Evolutionary conservation across 1,140 invertebrate genomes (phyloP).

Genomic region (Hydropsyche tenuis): DNA sequence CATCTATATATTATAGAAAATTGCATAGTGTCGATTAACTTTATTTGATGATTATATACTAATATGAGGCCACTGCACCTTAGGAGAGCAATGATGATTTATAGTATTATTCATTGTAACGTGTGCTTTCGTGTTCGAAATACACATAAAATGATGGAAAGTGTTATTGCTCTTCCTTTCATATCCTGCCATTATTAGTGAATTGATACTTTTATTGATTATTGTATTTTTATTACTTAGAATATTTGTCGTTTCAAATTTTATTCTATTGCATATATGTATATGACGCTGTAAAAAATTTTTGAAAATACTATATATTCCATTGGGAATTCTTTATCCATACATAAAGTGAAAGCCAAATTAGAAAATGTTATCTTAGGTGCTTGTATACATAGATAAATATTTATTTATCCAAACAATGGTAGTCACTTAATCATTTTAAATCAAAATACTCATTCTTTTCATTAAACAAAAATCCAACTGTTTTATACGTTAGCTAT

Average conservation of each 20-base stretch:
- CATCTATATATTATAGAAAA: constrained; percentile 18
- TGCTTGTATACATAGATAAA: too few relatives aligned
- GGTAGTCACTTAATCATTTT: too few relatives aligned
- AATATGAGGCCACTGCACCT: constrained; percentile 19
- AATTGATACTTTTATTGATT: constrained; percentile 23
- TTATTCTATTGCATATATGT: not conserved
- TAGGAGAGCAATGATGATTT: constrained; percentile 17
- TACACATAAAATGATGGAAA: not conserved
- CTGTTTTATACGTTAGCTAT: too few relatives aligned
- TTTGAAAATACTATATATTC: too few relatives aligned
- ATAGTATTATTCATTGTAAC: not conserved
- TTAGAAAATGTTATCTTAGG: too few relatives aligned
- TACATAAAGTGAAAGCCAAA: too few relatives aligned
- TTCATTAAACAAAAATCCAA: too few relatives aligned
- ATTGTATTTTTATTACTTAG: constrained; percentile 23
- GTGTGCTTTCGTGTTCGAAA: not conserved
- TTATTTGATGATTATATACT: not conserved
- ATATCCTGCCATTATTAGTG: constrained; percentile 34
- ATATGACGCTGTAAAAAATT: too few relatives aligned
- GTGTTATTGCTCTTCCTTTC: constrained; percentile 22
- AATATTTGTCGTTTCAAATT: constrained; percentile 31
- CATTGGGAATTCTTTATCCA: too few relatives aligned
- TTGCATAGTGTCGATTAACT: not conserved
- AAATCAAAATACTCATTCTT: too few relatives aligned
- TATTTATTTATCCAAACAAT: too few relatives aligned